Conservation (phyloP, 1,140 invertebrate genomes). For the Drosophila elegans region DNA sequence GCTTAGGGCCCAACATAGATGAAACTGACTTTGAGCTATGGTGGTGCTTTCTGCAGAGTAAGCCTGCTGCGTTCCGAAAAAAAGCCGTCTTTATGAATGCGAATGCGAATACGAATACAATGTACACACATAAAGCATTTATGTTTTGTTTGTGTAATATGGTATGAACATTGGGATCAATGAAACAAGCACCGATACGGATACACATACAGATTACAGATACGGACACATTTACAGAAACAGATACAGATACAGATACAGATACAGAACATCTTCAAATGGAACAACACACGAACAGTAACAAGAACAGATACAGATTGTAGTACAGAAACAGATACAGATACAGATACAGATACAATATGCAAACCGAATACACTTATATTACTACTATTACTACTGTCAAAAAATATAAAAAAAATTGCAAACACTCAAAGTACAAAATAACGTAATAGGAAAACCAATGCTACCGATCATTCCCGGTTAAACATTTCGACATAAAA, state of each 20-base stretch:
- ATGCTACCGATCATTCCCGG: slow-evolving; percentile 8
- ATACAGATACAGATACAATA: slow-evolving; percentile 21
- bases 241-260: slow-evolving; percentile 6
- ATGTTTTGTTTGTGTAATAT: slow-evolving; percentile 74
- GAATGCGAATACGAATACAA: slow-evolving; percentile 56
- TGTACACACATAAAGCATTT: slow-evolving; percentile 69
- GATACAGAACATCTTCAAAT: slow-evolving; percentile 3
- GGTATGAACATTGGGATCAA: slow-evolving; percentile 65
- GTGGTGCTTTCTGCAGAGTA: slow-evolving; percentile 84
- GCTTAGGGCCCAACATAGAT: slow-evolving; percentile 81
- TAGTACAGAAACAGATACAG: slow-evolving; percentile 1
- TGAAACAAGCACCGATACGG: slow-evolving; percentile 31
- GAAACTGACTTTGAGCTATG: slow-evolving; percentile 84
- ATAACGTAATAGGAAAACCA: neutral
- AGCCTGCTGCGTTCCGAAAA: slow-evolving; percentile 68
- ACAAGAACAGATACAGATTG: slow-evolving; percentile 7
- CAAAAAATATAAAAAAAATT: neutral
- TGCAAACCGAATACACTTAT: slow-evolving; percentile 2
- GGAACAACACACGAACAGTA: neutral
- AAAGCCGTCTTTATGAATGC: slow-evolving; percentile 40
- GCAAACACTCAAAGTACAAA: slow-evolving; percentile 2
- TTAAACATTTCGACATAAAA: slow-evolving; percentile 23
- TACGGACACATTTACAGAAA: neutral
- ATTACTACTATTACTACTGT: slow-evolving; percentile 4
- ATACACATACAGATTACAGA: neutral